Evolutionary conservation across 1,140 invertebrate genomes (phyloP).

Genomic region (Diprion similis): DNA sequence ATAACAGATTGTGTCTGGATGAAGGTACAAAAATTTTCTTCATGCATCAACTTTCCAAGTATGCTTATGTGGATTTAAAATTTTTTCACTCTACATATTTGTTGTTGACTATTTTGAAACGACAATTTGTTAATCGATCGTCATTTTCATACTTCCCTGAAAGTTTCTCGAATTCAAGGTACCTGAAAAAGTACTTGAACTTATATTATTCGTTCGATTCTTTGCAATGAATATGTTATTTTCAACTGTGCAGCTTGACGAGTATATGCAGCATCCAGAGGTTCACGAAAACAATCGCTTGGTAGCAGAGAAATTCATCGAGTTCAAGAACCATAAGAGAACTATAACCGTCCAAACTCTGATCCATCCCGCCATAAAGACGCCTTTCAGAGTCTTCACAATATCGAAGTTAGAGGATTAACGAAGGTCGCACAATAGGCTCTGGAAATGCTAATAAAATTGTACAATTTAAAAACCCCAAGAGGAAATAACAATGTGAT

Average conservation of each 20-base stretch:
- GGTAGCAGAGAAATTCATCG: constrained; percentile 70
- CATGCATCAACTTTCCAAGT: constrained; percentile 1
- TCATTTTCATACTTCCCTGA: constrained; percentile 16
- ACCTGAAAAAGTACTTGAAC: neutral
- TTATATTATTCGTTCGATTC: constrained; percentile 10
- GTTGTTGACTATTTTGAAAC: constrained; percentile 15
- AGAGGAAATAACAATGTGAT: no score
- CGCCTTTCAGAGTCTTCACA: constrained; percentile 43
- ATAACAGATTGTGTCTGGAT: constrained; percentile 84
- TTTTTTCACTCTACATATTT: constrained; percentile 11
- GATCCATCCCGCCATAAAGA: constrained; percentile 51
- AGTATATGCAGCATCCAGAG: constrained; percentile 75
- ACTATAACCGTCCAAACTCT: constrained; percentile 53
- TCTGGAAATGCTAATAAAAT: no score
- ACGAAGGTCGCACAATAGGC: neutral
- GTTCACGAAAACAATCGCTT: constrained; percentile 78
- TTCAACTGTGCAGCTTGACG: constrained; percentile 64
- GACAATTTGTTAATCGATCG: constrained; percentile 19
- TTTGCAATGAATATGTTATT: constrained; percentile 28
- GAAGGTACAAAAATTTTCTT: constrained; percentile 57
- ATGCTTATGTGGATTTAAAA: constrained; percentile 8
- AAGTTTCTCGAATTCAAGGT: neutral
- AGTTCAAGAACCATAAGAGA: constrained; percentile 68
- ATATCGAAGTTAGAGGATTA: constrained; percentile 29
- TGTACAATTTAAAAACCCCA: no score